phyloP scores from a whole-genome alignment of 1,140 invertebrate species.

The Leptinotarsa lineolata region DNA sequence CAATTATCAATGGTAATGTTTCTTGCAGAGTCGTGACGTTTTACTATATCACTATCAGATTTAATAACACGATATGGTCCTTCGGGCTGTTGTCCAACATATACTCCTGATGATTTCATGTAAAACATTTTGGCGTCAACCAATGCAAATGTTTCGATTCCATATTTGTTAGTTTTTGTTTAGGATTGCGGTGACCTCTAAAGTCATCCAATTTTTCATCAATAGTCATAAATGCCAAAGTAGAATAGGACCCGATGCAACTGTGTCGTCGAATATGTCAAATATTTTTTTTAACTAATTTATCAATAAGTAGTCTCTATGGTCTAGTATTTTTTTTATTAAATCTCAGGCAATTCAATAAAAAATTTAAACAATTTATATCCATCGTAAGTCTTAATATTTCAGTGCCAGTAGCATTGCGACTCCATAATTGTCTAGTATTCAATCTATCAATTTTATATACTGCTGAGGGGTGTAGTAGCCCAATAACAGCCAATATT shows the following conservation, averaged over 20 bases:
- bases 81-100: slow-evolving; percentile 32
- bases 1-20: slow-evolving; percentile 45
- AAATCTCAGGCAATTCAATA: slow-evolving; percentile 23
- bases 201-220: slow-evolving; percentile 38
- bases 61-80: slow-evolving; percentile 24
- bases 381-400: slow-evolving; percentile 24
- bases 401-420: slow-evolving; percentile 16
- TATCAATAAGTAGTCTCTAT: slow-evolving; percentile 17
- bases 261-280: slow-evolving; percentile 23
- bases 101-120: slow-evolving; percentile 31
- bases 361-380: slow-evolving; percentile 23
- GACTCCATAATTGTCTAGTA: slow-evolving; percentile 14
- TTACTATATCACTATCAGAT: slow-evolving; percentile 8
- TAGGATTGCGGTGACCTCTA: slow-evolving; percentile 35
- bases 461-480: slow-evolving; percentile 11
- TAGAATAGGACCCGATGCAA: neutral
- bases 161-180: slow-evolving; percentile 39
- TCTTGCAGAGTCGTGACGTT: too few relatives aligned
- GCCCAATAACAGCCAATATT: slow-evolving; percentile 7
- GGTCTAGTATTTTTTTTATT: slow-evolving; percentile 21
- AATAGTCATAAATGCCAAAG: slow-evolving; percentile 24
- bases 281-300: slow-evolving; percentile 23
- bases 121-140: slow-evolving; percentile 36
- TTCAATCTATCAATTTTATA: slow-evolving; percentile 8
- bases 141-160: slow-evolving; percentile 34